Conservation (phyloP, 2,888 invertebrate genomes). For the Ormyrus labotus region DNA sequence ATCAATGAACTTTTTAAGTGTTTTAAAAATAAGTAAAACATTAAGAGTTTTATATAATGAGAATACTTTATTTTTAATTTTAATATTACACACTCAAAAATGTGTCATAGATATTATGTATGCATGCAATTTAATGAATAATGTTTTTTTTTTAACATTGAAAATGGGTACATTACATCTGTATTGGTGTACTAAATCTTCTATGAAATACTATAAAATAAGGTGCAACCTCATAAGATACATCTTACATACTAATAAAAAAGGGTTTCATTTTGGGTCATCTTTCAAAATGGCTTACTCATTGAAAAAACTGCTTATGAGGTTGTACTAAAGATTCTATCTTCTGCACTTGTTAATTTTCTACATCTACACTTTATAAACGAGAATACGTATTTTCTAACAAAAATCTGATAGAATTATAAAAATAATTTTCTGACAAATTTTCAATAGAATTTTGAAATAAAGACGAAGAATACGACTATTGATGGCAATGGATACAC, state of each 20-base stretch:
- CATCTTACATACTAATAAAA: conserved; percentile 53
- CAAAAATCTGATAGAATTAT: no score
- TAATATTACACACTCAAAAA: not conserved
- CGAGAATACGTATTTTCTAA: no score
- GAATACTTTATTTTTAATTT: not conserved
- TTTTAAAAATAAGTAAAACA: conserved; percentile 8
- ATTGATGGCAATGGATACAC: conserved; percentile 9
- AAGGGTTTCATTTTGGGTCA: conserved; percentile 47
- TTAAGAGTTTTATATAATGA: not conserved
- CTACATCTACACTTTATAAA: no score
- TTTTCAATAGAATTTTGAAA: no score
- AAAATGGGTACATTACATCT: conserved; percentile 40
- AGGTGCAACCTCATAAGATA: conserved; percentile 38
- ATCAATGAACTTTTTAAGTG: conserved; percentile 46
- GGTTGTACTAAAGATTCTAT: conserved; percentile 33
- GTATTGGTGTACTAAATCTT: conserved; percentile 30
- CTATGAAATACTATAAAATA: conserved; percentile 2
- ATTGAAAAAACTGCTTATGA: conserved; percentile 7
- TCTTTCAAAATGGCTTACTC: conserved; percentile 9
- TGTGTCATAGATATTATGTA: conserved; percentile 4
- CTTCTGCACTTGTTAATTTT: not conserved
- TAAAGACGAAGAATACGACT: not conserved
- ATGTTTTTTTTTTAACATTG: conserved; percentile 23
- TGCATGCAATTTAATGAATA: conserved; percentile 49
- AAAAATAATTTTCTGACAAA: no score